Evolutionary conservation across 2,113 vertebrate genomes (phyloP).

Genomic region (Ciconia boyciana): DNA sequence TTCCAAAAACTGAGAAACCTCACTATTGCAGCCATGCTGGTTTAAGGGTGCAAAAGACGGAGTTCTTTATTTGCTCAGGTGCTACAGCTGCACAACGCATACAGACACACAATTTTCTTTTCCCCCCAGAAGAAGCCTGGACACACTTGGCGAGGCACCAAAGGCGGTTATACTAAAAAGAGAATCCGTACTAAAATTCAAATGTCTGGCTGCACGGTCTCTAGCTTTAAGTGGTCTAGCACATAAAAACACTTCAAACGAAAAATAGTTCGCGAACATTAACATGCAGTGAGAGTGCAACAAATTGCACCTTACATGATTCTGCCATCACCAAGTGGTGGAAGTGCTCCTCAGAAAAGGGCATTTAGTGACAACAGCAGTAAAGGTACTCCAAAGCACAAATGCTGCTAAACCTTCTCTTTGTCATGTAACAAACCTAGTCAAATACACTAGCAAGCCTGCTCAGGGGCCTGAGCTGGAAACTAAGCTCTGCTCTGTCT

Average conservation of each 20-base stretch:
- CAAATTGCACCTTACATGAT: neutral
- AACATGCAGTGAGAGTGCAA: neutral
- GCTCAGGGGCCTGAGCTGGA: neutral
- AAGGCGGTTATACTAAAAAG: neutral
- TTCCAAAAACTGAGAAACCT: neutral
- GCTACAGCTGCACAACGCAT: neutral
- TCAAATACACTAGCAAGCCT: neutral
- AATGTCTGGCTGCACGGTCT: neutral
- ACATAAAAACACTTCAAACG: neutral
- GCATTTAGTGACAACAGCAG: neutral
- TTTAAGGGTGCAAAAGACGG: neutral
- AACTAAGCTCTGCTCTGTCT: neutral
- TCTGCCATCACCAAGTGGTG: neutral
- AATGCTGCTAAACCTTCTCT: neutral
- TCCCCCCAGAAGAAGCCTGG: neutral
- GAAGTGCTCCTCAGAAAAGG: neutral
- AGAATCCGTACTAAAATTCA: neutral
- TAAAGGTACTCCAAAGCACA: neutral
- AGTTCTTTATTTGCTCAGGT: neutral
- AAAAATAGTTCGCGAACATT: accelerated
- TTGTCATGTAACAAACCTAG: neutral
- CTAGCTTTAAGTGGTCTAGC: neutral
- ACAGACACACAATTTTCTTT: neutral
- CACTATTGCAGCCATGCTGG: neutral
- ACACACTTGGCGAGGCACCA: neutral